Percentiles rank a stretch among this genome's conserved stretches.
These are phyloP conservation scores for Hybognathus amarus DNA, from an alignment of 2,797 vertebrate genomes.

Conservation along the genomic window DNA sequence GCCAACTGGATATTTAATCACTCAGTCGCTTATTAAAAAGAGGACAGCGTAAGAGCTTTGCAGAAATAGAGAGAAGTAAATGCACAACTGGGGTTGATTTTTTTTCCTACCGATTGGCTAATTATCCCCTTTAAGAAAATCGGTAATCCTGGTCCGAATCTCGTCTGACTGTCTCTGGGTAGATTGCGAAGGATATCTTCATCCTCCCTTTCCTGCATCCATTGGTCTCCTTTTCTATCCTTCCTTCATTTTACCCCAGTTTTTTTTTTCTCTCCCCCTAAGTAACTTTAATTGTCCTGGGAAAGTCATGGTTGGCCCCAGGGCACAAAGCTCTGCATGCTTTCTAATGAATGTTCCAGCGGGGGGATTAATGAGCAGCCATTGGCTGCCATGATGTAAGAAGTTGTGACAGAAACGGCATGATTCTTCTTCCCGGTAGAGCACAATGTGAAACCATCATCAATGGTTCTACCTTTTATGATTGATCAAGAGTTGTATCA, in stretches of 20 bases:
- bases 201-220: constrained; percentile 30
- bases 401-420: constrained; percentile 73
- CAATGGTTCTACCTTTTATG: neutral
- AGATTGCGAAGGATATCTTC: constrained; percentile 61
- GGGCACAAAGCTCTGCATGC: constrained; percentile 80
- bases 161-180: constrained; percentile 57
- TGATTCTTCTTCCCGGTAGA: constrained; percentile 69
- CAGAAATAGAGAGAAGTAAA: constrained; percentile 72
- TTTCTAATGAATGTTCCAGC: constrained; percentile 92
- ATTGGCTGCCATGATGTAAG: constrained; percentile 83
- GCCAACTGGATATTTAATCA: constrained; percentile 68
- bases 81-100: constrained; percentile 71
- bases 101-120: constrained; percentile 82
- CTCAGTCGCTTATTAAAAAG: constrained; percentile 72
- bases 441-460: neutral
- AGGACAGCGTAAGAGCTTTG: constrained; percentile 73
- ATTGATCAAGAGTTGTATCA: too few relatives aligned
- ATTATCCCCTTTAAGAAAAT: constrained; percentile 76
- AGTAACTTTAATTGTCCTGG: constrained; percentile 99
- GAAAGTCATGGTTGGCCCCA: constrained; percentile 86
- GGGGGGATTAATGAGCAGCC: constrained; percentile 86
- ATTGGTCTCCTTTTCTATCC: constrained; percentile 33
- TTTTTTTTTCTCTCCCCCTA: constrained; percentile 79
- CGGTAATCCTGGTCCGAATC: constrained; percentile 77
- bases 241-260: constrained; percentile 67